Conservation (phyloP, 2,888 invertebrate genomes). For the Anagyrus pseudococci region DNA sequence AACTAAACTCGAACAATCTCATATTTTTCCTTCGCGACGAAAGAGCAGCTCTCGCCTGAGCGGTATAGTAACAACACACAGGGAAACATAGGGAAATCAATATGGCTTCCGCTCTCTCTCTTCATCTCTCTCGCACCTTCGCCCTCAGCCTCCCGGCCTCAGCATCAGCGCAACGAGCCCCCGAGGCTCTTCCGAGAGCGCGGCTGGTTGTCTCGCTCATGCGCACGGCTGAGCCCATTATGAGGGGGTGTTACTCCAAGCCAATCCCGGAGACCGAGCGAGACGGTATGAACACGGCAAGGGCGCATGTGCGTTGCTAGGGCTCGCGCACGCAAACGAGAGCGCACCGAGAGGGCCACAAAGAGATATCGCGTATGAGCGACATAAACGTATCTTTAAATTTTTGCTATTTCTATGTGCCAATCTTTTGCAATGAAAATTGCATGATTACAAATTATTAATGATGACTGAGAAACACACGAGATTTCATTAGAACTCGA, state of each 20-base stretch:
- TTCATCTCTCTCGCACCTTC: slow-evolving; percentile 39
- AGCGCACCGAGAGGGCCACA: no score
- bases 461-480: no score
- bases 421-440: no score
- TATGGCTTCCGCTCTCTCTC: slow-evolving; percentile 62
- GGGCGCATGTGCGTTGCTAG: slow-evolving; percentile 62
- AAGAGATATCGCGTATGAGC: no score
- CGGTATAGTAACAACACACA: slow-evolving; percentile 62
- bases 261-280: slow-evolving; percentile 59
- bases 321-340: slow-evolving; percentile 44
- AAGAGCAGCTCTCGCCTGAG: slow-evolving; percentile 44
- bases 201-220: slow-evolving; percentile 46
- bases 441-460: no score
- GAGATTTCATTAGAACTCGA: no score
- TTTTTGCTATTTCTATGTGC: no score
- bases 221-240: slow-evolving; percentile 63
- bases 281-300: slow-evolving; percentile 52
- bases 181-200: slow-evolving; percentile 14
- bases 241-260: slow-evolving; percentile 62
- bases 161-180: slow-evolving; percentile 13
- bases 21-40: no score
- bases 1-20: no score
- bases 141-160: slow-evolving; percentile 39
- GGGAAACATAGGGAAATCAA: slow-evolving; percentile 64
- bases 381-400: no score